Base-by-base conservation (phyloP, 2,113 vertebrate genomes). In the Dasypus novemcinctus region DNA sequence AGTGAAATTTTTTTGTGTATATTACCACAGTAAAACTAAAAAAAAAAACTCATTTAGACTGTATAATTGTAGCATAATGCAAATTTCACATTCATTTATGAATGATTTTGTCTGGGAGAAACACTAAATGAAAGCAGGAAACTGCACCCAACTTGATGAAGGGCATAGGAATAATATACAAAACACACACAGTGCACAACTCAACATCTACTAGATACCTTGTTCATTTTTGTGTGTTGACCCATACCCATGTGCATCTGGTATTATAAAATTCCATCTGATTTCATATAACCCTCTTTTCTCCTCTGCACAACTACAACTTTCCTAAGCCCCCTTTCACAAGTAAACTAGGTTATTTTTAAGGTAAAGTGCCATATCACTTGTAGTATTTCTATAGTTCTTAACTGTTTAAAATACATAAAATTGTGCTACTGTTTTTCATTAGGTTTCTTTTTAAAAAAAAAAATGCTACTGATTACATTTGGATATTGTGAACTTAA, bases 331-430 rank as follows among this genome's bases (percentile, higher is more conserved):
- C 20, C 20, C 33, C 18, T 81, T 78, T 20, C 63, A 66, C 27
- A n/a, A 64, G 52, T 31, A 87, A 71, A 33, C 36, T 61, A 71
- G 11, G 31, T 68, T 5, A 52, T 90, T 90, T 82, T 57, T 59
- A 57, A 96, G 68, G 66, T 90, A 90, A 84, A 52, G 80, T 85
- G 14, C 36, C 64, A 5, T 7, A 81, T 79, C 17, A 36, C 46
- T 31, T 89, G 3, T 11, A 88, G 23, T 63, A 71, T 23, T 63
- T 88, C 23, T 49, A 2, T 15, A 64, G 33, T 71, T 96, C 31
- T 49, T 61, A 49, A 86, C 61, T 57, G 21, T 41, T 72, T 89
- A 88, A 89, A 78, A 72, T 38, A 13, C 43, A 74, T 38, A 63
- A 61, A 46, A 79, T 14, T 84, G 33, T 69, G 2, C 20, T 84